Conservation (phyloP, 2,113 vertebrate genomes). For the Syrrhaptes paradoxus region DNA sequence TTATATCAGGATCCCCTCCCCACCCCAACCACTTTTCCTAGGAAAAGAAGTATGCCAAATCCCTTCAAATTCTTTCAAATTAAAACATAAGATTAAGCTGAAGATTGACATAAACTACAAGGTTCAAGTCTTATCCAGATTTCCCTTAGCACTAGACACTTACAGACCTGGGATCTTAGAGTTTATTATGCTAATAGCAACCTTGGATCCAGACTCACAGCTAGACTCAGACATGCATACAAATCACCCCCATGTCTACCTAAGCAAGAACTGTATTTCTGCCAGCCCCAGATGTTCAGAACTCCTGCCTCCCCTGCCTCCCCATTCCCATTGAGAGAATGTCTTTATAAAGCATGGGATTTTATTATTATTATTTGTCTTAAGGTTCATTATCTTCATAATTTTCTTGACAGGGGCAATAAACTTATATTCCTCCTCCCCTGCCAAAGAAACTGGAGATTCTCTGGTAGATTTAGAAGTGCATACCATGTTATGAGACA, state of each 20-base stretch:
- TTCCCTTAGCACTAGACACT: background rate
- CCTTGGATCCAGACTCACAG: background rate
- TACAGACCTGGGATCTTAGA: background rate
- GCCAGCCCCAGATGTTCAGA: background rate
- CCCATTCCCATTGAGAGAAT: background rate
- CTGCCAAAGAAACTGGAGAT: conserved; percentile 12
- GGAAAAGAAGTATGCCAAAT: background rate
- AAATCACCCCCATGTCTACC: background rate
- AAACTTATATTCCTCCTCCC: background rate
- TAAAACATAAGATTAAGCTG: background rate
- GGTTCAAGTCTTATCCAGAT: background rate
- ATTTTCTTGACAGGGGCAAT: conserved; percentile 18
- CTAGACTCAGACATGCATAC: background rate
- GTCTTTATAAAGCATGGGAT: background rate
- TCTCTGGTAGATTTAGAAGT: background rate
- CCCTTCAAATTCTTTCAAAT: background rate
- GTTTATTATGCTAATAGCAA: background rate
- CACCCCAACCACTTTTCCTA: background rate
- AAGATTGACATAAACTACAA: background rate
- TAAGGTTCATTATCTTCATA: background rate
- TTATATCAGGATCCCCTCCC: background rate
- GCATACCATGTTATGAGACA: background rate
- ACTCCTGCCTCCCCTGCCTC: background rate
- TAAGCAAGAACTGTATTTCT: background rate
- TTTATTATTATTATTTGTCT: background rate